Percentiles rank a stretch among this genome's conserved stretches.
Conservation (phyloP, 2,113 vertebrate genomes). For the Oncorhynchus keta region DNA sequence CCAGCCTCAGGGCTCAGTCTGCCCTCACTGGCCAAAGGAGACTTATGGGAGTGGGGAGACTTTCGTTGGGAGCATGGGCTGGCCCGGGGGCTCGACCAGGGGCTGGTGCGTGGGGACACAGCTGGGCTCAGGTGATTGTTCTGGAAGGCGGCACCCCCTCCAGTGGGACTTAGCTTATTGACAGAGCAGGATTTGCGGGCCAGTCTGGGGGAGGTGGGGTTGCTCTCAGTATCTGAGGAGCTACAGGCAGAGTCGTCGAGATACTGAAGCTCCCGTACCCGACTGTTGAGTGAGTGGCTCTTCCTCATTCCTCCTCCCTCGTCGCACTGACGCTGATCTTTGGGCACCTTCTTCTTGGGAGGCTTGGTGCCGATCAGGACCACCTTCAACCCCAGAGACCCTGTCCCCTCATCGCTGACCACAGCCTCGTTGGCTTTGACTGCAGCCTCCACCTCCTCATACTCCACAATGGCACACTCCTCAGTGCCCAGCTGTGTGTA, state of each 20-base stretch:
- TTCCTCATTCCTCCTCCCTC: conserved; percentile 73
- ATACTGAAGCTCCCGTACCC: conserved; percentile 91
- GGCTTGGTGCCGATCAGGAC: conserved; percentile 91
- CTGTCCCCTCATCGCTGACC: conserved; percentile 65
- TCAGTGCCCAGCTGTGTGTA: conserved; percentile 87
- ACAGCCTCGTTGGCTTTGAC: conserved; percentile 86
- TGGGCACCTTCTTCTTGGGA: conserved; percentile 90
- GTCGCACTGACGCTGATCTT: conserved; percentile 72
- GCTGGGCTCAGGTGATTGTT: conserved; percentile 88
- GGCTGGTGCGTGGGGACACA: conserved; percentile 88
- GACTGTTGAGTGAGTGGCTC: conserved; percentile 84
- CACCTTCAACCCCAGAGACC: conserved; percentile 77
- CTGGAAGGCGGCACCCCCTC: conserved; percentile 68
- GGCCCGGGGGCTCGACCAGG: conserved; percentile 86
- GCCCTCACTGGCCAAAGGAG: conserved; percentile 81
- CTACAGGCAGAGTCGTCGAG: conserved; percentile 90
- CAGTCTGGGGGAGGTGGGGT: conserved; percentile 83
- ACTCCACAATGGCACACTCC: conserved; percentile 92
- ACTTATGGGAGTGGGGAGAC: conserved; percentile 74
- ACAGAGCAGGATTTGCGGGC: conserved; percentile 72
- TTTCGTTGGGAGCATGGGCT: conserved; percentile 87
- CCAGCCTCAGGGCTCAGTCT: conserved; percentile 76
- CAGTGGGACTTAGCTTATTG: conserved; percentile 83
- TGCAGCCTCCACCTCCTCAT: conserved; percentile 93
- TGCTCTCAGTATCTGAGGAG: conserved; percentile 93